Evolutionary conservation across 2,113 vertebrate genomes (phyloP), one percentile per base, ranked within the genome.

Genomic region (Thomomys bottae): DNA sequence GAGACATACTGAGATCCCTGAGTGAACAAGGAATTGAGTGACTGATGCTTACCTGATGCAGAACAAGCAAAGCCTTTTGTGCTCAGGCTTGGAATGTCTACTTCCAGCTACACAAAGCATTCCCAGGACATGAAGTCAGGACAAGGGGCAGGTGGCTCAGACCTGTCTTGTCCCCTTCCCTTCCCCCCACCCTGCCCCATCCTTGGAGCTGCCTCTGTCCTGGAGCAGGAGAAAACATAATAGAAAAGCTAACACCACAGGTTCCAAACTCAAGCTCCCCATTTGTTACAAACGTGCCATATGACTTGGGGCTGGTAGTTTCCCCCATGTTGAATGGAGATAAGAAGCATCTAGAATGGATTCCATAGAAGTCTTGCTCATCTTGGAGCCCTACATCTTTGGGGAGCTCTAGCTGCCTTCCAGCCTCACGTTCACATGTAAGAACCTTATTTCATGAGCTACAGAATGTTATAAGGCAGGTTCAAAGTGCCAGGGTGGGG

Each of bases 391-490:
- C 59, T 20, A 42, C n/a, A 30, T 54, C 30, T 83, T 82, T 80
- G 83, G 61, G 57, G 82, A 85, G 59, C 49, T 80, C 70, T 8
- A 45, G 42, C 71, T 86, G 54, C 82, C 76, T 82, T 88, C 71
- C n/a, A 38, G 45, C 45, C 63, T 12, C 42, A 14, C 12, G 38
- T 49, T 72, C 79, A 36, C 6, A 61, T 36, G 38, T 34, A 30
- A 38, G 20, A 59, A n/a, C 12, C 75, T 84, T 70, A 72, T n/a
- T 64, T 90, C 64, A 59, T 8, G 40, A 80, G 5, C 40, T 70
- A 36, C 79, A 67, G 75, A 83, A 86, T 40, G 30, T 67, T 72
- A 79, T 8, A 1, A 7, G 63, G 76, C 42, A 70, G 68, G 28
- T 40, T 75, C 24, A 30, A 87, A 71, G 34, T 73, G 63, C 67